Conservation (phyloP, 2,888 invertebrate genomes). For the Limnephilus marmoratus region DNA sequence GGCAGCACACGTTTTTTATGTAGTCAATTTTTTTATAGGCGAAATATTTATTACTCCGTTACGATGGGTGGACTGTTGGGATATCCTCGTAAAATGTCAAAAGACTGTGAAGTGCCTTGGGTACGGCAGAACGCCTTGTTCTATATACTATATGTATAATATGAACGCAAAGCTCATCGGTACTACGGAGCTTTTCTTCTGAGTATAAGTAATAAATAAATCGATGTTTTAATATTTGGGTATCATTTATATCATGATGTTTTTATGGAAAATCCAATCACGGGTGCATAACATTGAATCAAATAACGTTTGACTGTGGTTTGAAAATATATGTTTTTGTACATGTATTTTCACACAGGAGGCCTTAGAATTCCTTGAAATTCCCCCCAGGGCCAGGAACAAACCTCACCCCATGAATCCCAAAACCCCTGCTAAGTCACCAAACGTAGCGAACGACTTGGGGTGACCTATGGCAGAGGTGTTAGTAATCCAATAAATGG, state of each 20-base stretch:
- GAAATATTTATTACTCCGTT: constrained; percentile 54
- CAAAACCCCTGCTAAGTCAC: too few relatives aligned
- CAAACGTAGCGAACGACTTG: too few relatives aligned
- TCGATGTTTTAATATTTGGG: background rate
- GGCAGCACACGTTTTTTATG: constrained; percentile 49
- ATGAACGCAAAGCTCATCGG: background rate
- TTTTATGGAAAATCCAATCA: too few relatives aligned
- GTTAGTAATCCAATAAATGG: too few relatives aligned
- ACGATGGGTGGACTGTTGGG: constrained; percentile 42
- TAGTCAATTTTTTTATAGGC: constrained; percentile 54
- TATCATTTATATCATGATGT: background rate
- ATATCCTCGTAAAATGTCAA: constrained; percentile 61
- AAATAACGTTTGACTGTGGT: too few relatives aligned
- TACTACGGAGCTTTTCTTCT: background rate
- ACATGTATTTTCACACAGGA: too few relatives aligned
- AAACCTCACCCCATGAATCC: too few relatives aligned
- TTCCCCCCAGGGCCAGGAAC: too few relatives aligned
- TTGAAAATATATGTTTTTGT: too few relatives aligned
- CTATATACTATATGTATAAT: background rate
- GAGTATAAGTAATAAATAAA: background rate
- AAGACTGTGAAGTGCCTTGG: background rate
- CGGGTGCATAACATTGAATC: too few relatives aligned
- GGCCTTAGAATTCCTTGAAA: too few relatives aligned
- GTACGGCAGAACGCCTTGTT: background rate
- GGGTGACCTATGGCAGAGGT: too few relatives aligned